Evolutionary conservation across 2,888 invertebrate species (phyloP).

Genomic region (Tetragonula carbonaria): DNA sequence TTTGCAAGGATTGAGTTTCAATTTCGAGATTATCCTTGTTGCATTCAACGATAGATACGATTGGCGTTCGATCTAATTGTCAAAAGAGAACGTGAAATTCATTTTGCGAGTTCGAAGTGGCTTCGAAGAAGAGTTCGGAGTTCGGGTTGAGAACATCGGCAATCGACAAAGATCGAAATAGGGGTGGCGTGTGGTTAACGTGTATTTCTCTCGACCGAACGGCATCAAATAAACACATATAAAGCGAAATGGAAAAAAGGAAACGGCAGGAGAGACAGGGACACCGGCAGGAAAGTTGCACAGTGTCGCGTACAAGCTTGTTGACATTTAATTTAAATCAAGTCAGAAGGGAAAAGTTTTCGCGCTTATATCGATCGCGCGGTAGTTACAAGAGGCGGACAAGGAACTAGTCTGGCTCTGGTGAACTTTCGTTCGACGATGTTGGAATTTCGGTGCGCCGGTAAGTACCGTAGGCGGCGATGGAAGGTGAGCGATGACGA

Average conservation of each 20-base stretch:
- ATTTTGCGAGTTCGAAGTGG: too few relatives aligned
- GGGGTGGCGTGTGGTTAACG: not conserved
- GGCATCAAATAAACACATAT: not conserved
- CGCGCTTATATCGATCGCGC: slow-evolving; percentile 60
- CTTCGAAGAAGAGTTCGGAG: too few relatives aligned
- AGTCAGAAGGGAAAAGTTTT: slow-evolving; percentile 43
- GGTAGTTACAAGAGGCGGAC: slow-evolving; percentile 16
- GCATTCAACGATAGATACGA: too few relatives aligned
- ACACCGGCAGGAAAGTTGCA: slow-evolving; percentile 27
- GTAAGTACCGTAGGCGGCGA: not conserved
- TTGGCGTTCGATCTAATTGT: too few relatives aligned
- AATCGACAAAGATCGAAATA: not conserved
- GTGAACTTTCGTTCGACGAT: slow-evolving; percentile 3
- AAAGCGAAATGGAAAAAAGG: not conserved
- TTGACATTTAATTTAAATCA: slow-evolving; percentile 69
- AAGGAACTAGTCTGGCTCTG: slow-evolving; percentile 30
- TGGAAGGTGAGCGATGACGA: slow-evolving; percentile 22
- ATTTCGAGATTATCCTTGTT: too few relatives aligned
- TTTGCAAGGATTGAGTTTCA: too few relatives aligned
- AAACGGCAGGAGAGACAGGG: not conserved
- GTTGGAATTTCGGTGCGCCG: slow-evolving; percentile 1
- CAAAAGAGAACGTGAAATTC: too few relatives aligned
- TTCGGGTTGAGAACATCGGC: not conserved
- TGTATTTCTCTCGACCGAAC: too few relatives aligned
- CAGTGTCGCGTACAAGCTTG: slow-evolving; percentile 40